These are phyloP conservation scores for Oreotrochilus melanogaster DNA, from an alignment of 2,113 vertebrate genomes.

Conservation along the genomic window DNA sequence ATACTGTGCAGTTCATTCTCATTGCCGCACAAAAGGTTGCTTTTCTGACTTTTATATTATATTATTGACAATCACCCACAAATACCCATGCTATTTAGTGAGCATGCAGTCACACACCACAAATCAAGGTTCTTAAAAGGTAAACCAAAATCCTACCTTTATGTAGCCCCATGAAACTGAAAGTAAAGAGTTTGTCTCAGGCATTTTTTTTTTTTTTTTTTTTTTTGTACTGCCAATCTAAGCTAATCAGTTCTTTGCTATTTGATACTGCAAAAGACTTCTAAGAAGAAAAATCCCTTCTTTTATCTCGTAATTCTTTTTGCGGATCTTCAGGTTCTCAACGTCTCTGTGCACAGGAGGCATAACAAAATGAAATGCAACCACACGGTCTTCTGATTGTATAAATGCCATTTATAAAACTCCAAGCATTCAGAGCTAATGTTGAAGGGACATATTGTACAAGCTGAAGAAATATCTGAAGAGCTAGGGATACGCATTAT, in stretches of 20 bases:
- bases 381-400: slow-evolving; percentile 54
- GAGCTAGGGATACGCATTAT: slow-evolving; percentile 83
- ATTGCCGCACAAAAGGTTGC: not conserved
- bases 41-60: not conserved
- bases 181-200: slow-evolving; percentile 95
- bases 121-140: slow-evolving; percentile 44
- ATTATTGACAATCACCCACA: not conserved
- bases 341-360: slow-evolving; percentile 66
- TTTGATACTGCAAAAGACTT: slow-evolving; percentile 26
- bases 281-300: slow-evolving; percentile 1
- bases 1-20: not conserved
- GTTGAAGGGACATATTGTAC: slow-evolving; percentile 62
- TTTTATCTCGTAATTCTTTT: slow-evolving; percentile 25
- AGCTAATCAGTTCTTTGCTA: slow-evolving; percentile 60
- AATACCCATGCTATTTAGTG: not conserved
- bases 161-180: slow-evolving; percentile 99
- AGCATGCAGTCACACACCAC: slow-evolving; percentile 37
- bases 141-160: slow-evolving; percentile 89
- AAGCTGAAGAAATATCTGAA: slow-evolving; percentile 72
- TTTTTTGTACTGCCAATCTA: slow-evolving; percentile 9
- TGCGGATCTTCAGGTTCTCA: slow-evolving; percentile 59
- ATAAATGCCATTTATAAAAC: slow-evolving; percentile 79
- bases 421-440: slow-evolving; percentile 71
- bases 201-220: slow-evolving; percentile 84
- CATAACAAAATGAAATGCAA: slow-evolving; percentile 71